Evolutionary conservation across 2,113 vertebrate species (phyloP).

Genomic region (Tenebrosternarchus preto): DNA sequence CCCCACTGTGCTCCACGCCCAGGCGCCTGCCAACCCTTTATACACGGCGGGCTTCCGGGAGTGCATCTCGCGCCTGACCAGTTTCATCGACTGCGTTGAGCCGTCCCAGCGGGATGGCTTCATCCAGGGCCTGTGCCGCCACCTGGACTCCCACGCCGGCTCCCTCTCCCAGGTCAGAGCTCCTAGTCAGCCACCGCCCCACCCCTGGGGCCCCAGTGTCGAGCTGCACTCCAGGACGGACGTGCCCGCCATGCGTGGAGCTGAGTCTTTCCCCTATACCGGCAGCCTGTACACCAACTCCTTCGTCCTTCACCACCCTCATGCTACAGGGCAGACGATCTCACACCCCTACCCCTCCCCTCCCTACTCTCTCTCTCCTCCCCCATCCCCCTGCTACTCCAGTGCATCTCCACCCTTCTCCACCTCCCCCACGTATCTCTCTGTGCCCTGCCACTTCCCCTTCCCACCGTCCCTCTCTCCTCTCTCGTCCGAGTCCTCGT

Average conservation of each 20-base stretch:
- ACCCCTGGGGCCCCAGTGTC: conserved; percentile 6
- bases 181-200: conserved; percentile 22
- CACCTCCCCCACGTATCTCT: conserved; percentile 52
- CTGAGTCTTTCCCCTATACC: conserved; percentile 41
- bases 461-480: conserved; percentile 54
- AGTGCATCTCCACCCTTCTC: conserved; percentile 45
- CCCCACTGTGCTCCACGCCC: background rate
- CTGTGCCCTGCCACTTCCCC: conserved; percentile 54
- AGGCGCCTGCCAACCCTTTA: conserved; percentile 28
- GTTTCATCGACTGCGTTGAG: conserved; percentile 54
- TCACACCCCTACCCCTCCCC: conserved; percentile 54
- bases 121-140: conserved; percentile 47
- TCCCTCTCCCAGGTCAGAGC: conserved; percentile 25
- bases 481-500: conserved; percentile 42
- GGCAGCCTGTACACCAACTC: conserved; percentile 42
- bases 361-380: conserved; percentile 58
- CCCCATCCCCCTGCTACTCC: conserved; percentile 58
- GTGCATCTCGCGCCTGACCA: conserved; percentile 49
- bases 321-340: conserved; percentile 32
- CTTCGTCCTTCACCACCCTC: conserved; percentile 45
- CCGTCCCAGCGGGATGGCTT: conserved; percentile 48
- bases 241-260: conserved; percentile 9
- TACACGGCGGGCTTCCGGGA: conserved; percentile 58
- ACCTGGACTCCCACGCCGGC: conserved; percentile 39
- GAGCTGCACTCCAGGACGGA: too few relatives aligned